Percentiles rank a stretch among this genome's conserved stretches.
phyloP scores from a whole-genome alignment of 2,797 vertebrate genomes.

The Sebastes wilsoni region DNA sequence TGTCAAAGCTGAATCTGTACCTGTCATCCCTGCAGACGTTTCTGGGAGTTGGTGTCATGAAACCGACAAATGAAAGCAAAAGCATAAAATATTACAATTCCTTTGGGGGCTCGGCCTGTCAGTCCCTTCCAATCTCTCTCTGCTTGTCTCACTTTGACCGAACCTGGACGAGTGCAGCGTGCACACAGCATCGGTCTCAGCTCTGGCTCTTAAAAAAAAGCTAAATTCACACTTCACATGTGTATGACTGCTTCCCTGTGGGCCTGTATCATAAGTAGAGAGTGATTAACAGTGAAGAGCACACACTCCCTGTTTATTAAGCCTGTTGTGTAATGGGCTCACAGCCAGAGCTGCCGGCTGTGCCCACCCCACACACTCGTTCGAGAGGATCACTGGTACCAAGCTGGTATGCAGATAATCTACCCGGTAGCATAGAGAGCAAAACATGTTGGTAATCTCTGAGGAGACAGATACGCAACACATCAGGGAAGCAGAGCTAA shows the following conservation, averaged over 20 bases:
- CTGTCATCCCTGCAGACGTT: background rate
- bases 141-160: background rate
- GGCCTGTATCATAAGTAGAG: constrained; percentile 42
- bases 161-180: background rate
- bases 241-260: constrained; percentile 23
- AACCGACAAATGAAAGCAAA: constrained; percentile 11
- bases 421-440: constrained; percentile 26
- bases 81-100: background rate
- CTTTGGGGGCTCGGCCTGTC: background rate
- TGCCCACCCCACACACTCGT: constrained; percentile 31
- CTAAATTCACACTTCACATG: constrained; percentile 14
- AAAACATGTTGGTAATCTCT: constrained; percentile 48
- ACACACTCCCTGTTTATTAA: constrained; percentile 60
- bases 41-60: background rate
- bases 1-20: background rate
- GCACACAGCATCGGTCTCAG: background rate
- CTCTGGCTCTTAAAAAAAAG: background rate
- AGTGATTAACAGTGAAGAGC: constrained; percentile 64
- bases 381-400: constrained; percentile 59
- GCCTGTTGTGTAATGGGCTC: constrained; percentile 74
- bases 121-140: background rate
- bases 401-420: constrained; percentile 67
- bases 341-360: constrained; percentile 60
- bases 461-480: constrained; percentile 33
- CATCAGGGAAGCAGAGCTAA: constrained; percentile 31